Conservation (phyloP, 35 echinoderm and acorn worm species). For the Heliocidaris erythrogramma region DNA sequence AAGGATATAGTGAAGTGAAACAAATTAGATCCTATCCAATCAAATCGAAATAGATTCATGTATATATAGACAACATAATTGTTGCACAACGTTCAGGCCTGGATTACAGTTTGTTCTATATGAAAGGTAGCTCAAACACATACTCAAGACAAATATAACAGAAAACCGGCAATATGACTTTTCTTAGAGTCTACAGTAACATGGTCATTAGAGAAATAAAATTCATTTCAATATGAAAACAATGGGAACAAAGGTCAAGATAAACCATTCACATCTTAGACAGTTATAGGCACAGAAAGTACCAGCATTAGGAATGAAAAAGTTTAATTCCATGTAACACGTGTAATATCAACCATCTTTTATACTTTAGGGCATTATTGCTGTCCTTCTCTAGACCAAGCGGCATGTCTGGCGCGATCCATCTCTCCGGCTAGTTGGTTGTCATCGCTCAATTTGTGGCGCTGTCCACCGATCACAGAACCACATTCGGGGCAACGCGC, state of each 20-base stretch:
- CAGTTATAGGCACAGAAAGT: not conserved
- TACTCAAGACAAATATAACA: too few relatives aligned
- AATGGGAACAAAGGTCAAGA: not conserved
- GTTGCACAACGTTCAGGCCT: too few relatives aligned
- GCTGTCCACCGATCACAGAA: conserved; percentile 62
- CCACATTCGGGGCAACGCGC: conserved; percentile 66
- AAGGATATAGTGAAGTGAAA: too few relatives aligned
- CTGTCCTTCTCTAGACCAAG: conserved; percentile 61
- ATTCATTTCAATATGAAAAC: not conserved
- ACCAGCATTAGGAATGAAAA: not conserved
- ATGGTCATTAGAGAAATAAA: not conserved
- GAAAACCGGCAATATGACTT: too few relatives aligned
- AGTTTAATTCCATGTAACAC: not conserved
- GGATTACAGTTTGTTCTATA: too few relatives aligned
- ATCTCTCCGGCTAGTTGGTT: conserved; percentile 76
- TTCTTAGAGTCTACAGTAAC: too few relatives aligned
- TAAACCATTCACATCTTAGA: too few relatives aligned
- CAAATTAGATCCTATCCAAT: too few relatives aligned
- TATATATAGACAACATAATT: too few relatives aligned
- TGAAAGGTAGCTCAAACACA: too few relatives aligned
- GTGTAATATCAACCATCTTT: not conserved
- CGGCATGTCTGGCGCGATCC: conserved; percentile 69
- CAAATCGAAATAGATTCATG: too few relatives aligned
- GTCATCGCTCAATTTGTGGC: conserved; percentile 48
- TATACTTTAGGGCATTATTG: not conserved